Evolutionary conservation across 2,888 invertebrate genomes (phyloP), one percentile per base, ranked within the genome.

Genomic region (Drosophila kanekoi): DNA sequence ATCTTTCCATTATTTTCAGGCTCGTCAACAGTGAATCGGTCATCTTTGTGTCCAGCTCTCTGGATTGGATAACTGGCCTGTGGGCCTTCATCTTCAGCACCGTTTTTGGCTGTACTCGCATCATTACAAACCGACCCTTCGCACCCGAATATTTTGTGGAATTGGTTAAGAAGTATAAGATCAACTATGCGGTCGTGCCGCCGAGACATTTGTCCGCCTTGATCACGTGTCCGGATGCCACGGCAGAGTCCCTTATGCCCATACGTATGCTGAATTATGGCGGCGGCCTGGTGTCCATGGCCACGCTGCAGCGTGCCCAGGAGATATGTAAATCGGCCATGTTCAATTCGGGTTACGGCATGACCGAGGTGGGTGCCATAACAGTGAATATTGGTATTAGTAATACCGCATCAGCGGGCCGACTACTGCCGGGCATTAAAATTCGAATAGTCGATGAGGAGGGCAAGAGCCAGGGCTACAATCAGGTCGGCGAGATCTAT

Each of bases 401-500:
- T 16, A 88, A 86, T 54, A 67, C 58, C 0, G 57, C 71, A 4
- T 82, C 90, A 0, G 90, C 87, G 1, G 92, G 92, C 4, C 64
- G 79, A 40, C 45, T 87, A 0, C 4, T 73, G 20, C 73, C 82
- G 2, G 86, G 86, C 40, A 33, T 80, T 0, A 65, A 71, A 33
- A 70, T 87, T 0, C 90, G 88, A 40, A 87, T 92, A 32, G 73
- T 91, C 11, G 76, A 90, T 38, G 87, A 90, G 2, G 66, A 84
- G 9, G 84, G 85, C 6, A 68, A 80, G 16, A 72, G 44, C 0
- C 57, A 90, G 45, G 76, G 81, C 1, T 53, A 84, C 9, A 82
- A 83, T 37, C 67, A 90, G 62, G 67, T 69, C 1, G 92, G 92
- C 1, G 92, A 92, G 62, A 87, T 92, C 18, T 85, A 78, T 37